These are phyloP conservation scores for Panagrolaimus sp. DNA, from an alignment of 1,140 invertebrate genomes.

Conservation along the genomic window DNA sequence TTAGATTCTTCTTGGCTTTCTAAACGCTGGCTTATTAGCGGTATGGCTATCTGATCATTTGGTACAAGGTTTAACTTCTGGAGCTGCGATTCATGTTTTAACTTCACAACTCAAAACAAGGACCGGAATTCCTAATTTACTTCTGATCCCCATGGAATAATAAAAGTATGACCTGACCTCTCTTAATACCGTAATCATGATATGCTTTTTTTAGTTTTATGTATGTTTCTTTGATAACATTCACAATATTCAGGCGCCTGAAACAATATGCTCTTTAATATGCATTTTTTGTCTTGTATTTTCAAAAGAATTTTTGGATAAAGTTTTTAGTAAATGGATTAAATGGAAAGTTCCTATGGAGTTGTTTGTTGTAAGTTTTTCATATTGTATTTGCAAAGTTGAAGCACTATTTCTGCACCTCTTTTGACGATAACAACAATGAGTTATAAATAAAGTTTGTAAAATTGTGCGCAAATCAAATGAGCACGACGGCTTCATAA, in stretches of 20 bases:
- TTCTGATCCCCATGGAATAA: conserved; percentile 30
- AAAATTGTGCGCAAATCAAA: no score
- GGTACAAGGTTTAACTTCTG: conserved; percentile 61
- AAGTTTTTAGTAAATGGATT: conserved; percentile 58
- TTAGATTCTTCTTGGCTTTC: conserved; percentile 59
- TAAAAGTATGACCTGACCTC: conserved; percentile 24
- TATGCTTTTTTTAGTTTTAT: conserved; percentile 54
- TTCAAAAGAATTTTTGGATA: conserved; percentile 59
- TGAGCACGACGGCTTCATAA: no score
- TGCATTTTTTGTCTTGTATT: conserved; percentile 55
- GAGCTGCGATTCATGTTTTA: conserved; percentile 61
- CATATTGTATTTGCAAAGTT: no score
- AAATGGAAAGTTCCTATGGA: conserved; percentile 61
- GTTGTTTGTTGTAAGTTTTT: conserved; percentile 58
- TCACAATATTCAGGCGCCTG: conserved; percentile 53
- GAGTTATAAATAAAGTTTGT: no score
- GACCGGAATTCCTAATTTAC: conserved; percentile 58
- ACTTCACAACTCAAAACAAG: conserved; percentile 61
- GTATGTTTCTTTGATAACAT: conserved; percentile 59
- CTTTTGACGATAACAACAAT: no score
- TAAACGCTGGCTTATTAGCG: conserved; percentile 60
- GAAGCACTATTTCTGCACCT: no score
- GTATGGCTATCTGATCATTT: conserved; percentile 61
- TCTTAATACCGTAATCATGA: no score
- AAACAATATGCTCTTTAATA: conserved; percentile 56